Evolutionary conservation across 2,888 invertebrate species (phyloP), one percentile per base, ranked within the genome.

Genomic region (Scaeva pyrastri): DNA sequence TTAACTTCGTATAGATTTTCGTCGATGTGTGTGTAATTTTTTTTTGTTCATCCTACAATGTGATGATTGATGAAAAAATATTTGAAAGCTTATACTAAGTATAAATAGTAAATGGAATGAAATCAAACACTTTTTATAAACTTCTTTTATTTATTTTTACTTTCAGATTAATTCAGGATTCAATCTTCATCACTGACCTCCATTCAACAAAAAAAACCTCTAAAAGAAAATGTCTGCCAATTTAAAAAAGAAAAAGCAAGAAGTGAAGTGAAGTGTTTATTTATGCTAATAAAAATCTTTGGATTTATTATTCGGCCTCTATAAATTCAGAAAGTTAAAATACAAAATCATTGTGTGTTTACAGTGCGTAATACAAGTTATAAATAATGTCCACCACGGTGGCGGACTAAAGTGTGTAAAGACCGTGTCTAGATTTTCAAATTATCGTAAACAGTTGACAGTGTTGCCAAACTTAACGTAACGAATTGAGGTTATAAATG

Each of bases 151-250:
- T 72, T 36, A 31, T 2, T 43, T 64, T 75, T 71, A 12, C 16
- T 76, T 84, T 60, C 80, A 79, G 83, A 79, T 70, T 56, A 21
- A 74, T 50, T 75, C 83, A 71, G 74, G 70, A 77, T 68, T 78
- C 64, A 55, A 60, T 64, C 73, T 62, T 45, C 52, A 79, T 56
- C 21, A 39, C 71, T 75, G 74, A 79, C 75, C 80, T 75, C 66
- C 74, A 80, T 74, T 74, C 80, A 26, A 70, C 48, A 60, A 58
- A 1, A 19, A 19, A 41, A 39, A 58, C 39, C 39, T 60, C 39
- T 64, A 45, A 85, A 85, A 72, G 71, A 75, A 79, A 84, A 75
- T 74, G 50, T 55, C 56, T 41, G 26, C 60, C 60, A 48, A 71
- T 41, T 41, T 56, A 50, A 52, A 70, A n/a, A 70, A 83, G 19